A percentile compares a stretch with the other conserved stretches of the same genome.
Conservation (phyloP, 2,113 vertebrate species). For the Trachemys scripta region DNA sequence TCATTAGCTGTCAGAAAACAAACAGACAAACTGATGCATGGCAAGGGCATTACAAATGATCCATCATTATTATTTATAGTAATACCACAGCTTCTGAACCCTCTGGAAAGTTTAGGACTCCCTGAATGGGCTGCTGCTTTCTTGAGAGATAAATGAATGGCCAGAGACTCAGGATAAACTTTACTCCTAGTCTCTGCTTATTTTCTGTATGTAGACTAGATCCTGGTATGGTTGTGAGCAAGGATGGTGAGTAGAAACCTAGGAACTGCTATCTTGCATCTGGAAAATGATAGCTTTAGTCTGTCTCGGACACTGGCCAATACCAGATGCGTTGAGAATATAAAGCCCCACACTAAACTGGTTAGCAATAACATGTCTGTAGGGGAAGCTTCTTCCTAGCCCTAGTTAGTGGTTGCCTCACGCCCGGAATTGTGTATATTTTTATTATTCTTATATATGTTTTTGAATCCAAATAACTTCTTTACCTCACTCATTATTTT, state of each 20-base stretch:
- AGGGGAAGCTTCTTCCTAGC: not conserved
- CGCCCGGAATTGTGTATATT: not conserved
- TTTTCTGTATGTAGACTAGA: not conserved
- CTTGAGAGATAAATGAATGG: not conserved
- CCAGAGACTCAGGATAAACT: not conserved
- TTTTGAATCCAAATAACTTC: not conserved
- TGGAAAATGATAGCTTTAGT: not conserved
- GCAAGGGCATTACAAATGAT: not conserved
- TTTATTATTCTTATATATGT: not conserved
- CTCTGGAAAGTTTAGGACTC: not conserved
- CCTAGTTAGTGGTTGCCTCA: not conserved
- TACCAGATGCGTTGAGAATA: not conserved
- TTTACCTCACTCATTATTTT: not conserved
- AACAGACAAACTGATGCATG: not conserved
- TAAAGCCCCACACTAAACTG: not conserved
- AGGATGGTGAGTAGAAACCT: not conserved
- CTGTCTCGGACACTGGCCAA: not conserved
- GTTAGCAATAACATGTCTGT: not conserved
- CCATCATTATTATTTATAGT: not conserved
- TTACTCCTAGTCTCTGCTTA: not conserved
- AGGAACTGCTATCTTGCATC: not conserved
- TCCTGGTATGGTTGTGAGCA: not conserved
- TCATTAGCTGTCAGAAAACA: not conserved
- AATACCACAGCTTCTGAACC: not conserved
- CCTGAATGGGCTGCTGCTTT: not conserved